Base-by-base conservation (phyloP, 2,113 vertebrate genomes). In the Suncus etruscus region DNA sequence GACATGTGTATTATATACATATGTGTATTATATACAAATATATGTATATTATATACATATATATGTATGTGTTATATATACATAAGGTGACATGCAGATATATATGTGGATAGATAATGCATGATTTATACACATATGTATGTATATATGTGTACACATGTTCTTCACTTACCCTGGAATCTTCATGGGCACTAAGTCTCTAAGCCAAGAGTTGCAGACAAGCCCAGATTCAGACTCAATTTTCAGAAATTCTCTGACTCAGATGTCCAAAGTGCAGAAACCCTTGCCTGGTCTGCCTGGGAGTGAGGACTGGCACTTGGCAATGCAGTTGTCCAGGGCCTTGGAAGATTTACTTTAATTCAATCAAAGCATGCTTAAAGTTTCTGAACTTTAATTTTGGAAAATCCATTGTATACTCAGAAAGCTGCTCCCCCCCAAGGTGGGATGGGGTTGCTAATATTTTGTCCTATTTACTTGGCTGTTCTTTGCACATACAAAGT, bases 61-160 rank as follows among this genome's bases (percentile, higher is more conserved):
- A 39, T 39, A 39, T 5, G 39, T 39, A 39, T 39, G 39, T 39
- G 39, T 39, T 39, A 3, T 22, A 65, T 27, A 22, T 31, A 18
- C 69, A 18, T 9, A 15, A 14, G 58, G 2, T 0, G 1, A 10
- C 27, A 9, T 8, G 6, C 58, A 65, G 15, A 29, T 45, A 20
- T 0, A 1, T 25, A 7, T 8, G 29, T 0, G 10, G 27, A 39
- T 47, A 4, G 10, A 32, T 4, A 32, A 5, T 6, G 9, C 11
- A 9, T 1, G 39, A 39, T 3, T 39, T 5, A 39, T 39, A 39
- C 5, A 39, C 39, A 39, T 5, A 39, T 4, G 8, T 27, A 45
- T 10, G 22, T 3, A 10, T 14, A 32, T 39, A 6, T 70, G 50
- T 12, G 25, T 24, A 61, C 51, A 63, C 32, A n/a, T 47, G 29